Conservation (phyloP, 2,113 vertebrate species). For the Atherinomorus stipes region DNA sequence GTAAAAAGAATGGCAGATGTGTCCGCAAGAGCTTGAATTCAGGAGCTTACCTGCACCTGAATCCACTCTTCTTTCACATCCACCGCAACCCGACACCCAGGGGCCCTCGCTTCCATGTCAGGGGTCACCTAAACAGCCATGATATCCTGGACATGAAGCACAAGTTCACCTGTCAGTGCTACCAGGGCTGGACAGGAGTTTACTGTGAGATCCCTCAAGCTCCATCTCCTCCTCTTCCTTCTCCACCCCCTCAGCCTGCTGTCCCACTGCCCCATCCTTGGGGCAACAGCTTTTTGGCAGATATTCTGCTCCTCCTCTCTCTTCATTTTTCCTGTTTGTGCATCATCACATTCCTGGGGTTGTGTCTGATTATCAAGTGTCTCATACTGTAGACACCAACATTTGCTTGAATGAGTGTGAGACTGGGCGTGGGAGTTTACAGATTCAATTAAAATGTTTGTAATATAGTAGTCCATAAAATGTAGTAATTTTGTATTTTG, state of each 20-base stretch:
- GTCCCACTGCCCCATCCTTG: constrained; percentile 13
- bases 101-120: constrained; percentile 78
- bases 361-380: constrained; percentile 79
- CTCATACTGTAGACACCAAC: constrained; percentile 64
- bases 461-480: too few relatives aligned
- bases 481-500: too few relatives aligned
- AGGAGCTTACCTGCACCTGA: constrained; percentile 86
- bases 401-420: too few relatives aligned
- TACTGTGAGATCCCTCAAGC: constrained; percentile 87
- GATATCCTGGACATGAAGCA: constrained; percentile 86
- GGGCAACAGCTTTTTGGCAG: constrained; percentile 56
- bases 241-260: constrained; percentile 41
- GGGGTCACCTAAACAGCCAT: constrained; percentile 77
- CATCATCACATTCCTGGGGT: constrained; percentile 73
- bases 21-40: constrained; percentile 85
- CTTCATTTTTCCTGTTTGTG: constrained; percentile 79
- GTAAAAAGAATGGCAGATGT: constrained; percentile 90
- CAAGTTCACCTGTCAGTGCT: constrained; percentile 91
- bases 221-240: constrained; percentile 21
- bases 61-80: constrained; percentile 84
- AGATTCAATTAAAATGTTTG: too few relatives aligned
- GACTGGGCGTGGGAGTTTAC: too few relatives aligned
- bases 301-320: constrained; percentile 64
- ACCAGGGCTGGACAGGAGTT: constrained; percentile 89
- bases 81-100: neutral